Evolutionary conservation across 2,888 invertebrate species (phyloP).

Genomic region (Callinectes sapidus): DNA sequence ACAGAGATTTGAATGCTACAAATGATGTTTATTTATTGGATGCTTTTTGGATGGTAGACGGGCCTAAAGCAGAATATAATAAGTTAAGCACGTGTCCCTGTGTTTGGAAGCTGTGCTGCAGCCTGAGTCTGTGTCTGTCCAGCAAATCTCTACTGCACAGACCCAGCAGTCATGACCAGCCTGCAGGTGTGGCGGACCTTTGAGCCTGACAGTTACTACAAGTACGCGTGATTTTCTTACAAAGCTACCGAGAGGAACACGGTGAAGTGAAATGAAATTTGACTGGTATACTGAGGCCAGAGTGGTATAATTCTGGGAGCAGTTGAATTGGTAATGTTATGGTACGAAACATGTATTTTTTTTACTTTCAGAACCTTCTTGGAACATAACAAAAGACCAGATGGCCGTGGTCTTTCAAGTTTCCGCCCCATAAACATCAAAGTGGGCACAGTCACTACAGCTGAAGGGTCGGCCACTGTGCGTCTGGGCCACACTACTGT

Average conservation of each 20-base stretch:
- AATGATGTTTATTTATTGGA: not conserved
- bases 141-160: not conserved
- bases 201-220: conserved; percentile 67
- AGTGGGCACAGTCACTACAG: conserved; percentile 81
- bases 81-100: not conserved
- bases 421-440: conserved; percentile 83
- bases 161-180: conserved; percentile 19
- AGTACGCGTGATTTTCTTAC: conserved; percentile 6
- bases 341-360: not conserved
- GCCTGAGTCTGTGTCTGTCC: not conserved
- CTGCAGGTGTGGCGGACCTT: conserved; percentile 59
- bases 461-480: conserved; percentile 86
- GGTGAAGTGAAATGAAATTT: no score
- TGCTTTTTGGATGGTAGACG: not conserved
- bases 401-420: conserved; percentile 84
- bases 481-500: conserved; percentile 87
- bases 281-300: no score
- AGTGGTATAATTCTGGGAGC: not conserved
- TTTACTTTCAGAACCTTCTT: conserved; percentile 65
- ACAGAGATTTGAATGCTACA: not conserved
- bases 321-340: not conserved
- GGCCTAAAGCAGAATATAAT: not conserved
- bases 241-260: no score
- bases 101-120: no score
- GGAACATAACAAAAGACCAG: conserved; percentile 79